Evolutionary conservation across 2,797 vertebrate species (phyloP).

Genomic region (Dendrocincla fuliginosa): DNA sequence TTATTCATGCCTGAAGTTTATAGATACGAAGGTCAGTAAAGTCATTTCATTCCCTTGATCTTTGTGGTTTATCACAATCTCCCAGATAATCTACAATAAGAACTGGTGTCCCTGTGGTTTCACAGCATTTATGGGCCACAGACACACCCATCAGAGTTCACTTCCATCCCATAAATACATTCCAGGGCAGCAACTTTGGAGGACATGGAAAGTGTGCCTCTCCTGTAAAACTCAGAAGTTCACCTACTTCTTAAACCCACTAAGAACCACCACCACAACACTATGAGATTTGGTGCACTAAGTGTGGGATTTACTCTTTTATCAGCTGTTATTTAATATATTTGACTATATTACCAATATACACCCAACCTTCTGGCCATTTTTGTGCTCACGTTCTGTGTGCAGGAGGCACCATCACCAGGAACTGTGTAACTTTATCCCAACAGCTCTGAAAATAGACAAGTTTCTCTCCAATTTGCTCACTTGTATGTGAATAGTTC

Average conservation of each 20-base stretch:
- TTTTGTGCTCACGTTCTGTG: background rate
- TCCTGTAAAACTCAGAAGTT: background rate
- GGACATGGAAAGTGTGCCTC: background rate
- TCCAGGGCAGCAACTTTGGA: background rate
- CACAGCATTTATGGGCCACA: constrained; percentile 11
- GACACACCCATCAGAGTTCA: background rate
- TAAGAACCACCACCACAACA: background rate
- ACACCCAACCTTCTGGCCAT: no score
- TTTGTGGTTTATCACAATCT: constrained; percentile 25
- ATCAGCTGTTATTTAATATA: background rate
- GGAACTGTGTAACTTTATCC: background rate
- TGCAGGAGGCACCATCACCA: background rate
- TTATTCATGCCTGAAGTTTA: constrained; percentile 13
- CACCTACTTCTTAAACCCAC: background rate
- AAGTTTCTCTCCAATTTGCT: background rate
- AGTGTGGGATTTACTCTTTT: background rate
- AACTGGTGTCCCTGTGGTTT: constrained; percentile 18
- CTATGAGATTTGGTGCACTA: background rate
- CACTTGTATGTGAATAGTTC: background rate
- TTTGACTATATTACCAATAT: background rate
- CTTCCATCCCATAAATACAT: background rate
- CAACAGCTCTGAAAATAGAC: background rate
- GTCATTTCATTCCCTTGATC: background rate
- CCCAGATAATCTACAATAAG: constrained; percentile 6
- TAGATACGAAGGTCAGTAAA: constrained; percentile 48